Base-by-base conservation (phyloP, 2,888 invertebrate genomes). In the Callosobruchus maculatus region DNA sequence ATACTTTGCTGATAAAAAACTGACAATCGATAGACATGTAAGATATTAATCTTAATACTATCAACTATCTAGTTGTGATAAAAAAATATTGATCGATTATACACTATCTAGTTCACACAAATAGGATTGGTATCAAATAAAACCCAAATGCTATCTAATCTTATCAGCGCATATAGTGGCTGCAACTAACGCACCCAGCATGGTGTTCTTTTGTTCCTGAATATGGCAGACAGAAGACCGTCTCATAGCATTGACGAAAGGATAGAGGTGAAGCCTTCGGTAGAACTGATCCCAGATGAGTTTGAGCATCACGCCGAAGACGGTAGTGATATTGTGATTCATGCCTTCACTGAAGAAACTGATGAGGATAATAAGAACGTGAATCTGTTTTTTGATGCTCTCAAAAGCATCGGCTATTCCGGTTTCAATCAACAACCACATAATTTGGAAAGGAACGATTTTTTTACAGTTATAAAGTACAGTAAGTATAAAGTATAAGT, bases 231-330 rank as follows among this genome's bases (percentile, higher is more conserved):
- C 4, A 3, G 49, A 49, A 13, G 49, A 13, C 1, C 13, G 13
- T 18, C 7, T 49, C 49, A 18, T 49, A 0, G 1, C 1, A 1
- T 70, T 20, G 80, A 80, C 72, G 83, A 83, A 75, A 71, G 77
- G 26, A 82, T 85, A 70, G 78, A 77, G 20, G 72, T 85, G n/a
- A 83, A 83, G 72, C 85, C 85, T 20, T 83, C 86, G 0, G 82
- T 83, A 0, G 86, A 86, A 78, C 76, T 85, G 49, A 83, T 86
- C 73, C 82, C 85, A 0, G 86, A 86, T 73, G 85, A 85, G 77
- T 86, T 84, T 74, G 79, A 82, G 73, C 80, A 82, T 30, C 75
- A 73, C n/a, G n/a, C 74, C 22, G 67, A 74, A 21, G 77, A 74
- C 22, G 22, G 73, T 21, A 77, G 73, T 7, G 73, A 73, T 68